Percentiles rank a stretch among this genome's conserved stretches.
Conservation (phyloP, 2,113 vertebrate species). For the Vombatus ursinus region DNA sequence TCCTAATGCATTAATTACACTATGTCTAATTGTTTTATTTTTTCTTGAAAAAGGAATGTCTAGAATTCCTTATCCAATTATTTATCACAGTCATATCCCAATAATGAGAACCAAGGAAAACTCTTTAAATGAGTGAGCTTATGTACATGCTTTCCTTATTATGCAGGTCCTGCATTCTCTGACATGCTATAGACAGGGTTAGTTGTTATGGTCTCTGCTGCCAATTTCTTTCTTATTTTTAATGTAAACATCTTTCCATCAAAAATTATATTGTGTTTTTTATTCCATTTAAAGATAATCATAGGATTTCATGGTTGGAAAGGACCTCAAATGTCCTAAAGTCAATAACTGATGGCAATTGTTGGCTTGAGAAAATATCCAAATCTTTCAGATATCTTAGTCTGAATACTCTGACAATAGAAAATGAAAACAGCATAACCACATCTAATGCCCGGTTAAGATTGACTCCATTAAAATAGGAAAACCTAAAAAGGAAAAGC, state of each 20-base stretch:
- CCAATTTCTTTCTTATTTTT: neutral
- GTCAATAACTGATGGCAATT: neutral
- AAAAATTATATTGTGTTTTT: slow-evolving; percentile 32
- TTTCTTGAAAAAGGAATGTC: slow-evolving; percentile 48
- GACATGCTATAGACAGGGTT: slow-evolving; percentile 11
- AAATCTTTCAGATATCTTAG: neutral
- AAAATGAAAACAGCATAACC: neutral
- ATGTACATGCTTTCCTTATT: slow-evolving; percentile 23
- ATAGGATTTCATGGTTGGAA: neutral
- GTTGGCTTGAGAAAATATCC: neutral
- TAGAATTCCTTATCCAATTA: slow-evolving; percentile 46
- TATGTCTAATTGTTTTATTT: slow-evolving; percentile 6
- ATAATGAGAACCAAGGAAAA: slow-evolving; percentile 6
- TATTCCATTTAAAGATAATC: slow-evolving; percentile 26
- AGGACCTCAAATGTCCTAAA: neutral
- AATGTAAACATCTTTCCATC: slow-evolving; percentile 40
- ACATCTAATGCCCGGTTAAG: neutral
- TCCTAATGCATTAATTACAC: slow-evolving; percentile 21
- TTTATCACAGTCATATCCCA: slow-evolving; percentile 48
- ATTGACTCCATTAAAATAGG: neutral
- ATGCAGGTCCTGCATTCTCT: neutral
- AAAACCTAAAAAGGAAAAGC: neutral
- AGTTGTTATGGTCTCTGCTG: neutral
- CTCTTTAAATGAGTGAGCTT: neutral
- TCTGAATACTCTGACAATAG: slow-evolving; percentile 3